Evolutionary conservation across 1,140 invertebrate genomes (phyloP).

Genomic region (Lepidurus arcticus): DNA sequence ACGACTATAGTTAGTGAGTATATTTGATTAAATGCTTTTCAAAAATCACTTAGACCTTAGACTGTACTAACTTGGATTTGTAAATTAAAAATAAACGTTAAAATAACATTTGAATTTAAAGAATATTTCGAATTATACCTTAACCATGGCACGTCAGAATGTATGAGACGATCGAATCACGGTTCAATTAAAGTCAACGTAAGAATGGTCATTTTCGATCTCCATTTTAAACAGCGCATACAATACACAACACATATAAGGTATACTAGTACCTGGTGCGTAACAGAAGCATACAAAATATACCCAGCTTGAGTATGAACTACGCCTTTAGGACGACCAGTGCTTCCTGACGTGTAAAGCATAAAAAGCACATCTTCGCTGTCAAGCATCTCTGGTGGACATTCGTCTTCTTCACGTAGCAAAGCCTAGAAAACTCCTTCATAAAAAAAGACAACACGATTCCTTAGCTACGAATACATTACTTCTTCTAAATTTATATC

Average conservation of each 20-base stretch:
- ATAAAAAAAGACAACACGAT: background rate
- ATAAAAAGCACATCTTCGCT: constrained; percentile 54
- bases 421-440: constrained; percentile 35
- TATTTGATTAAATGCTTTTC: no score
- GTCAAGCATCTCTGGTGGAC: constrained; percentile 46
- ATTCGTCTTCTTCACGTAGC: constrained; percentile 38
- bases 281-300: constrained; percentile 50
- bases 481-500: constrained; percentile 40
- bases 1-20: no score
- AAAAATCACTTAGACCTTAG: no score
- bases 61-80: no score
- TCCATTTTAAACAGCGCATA: no score
- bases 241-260: background rate
- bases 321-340: constrained; percentile 54
- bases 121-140: no score
- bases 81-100: no score
- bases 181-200: no score
- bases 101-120: no score
- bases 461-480: background rate
- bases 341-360: constrained; percentile 55
- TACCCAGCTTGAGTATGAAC: constrained; percentile 52
- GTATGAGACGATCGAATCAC: no score
- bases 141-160: no score
- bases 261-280: constrained; percentile 45
- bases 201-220: no score